Evolutionary conservation across 2,797 vertebrate genomes (phyloP).

Genomic region (Falco rusticolus): DNA sequence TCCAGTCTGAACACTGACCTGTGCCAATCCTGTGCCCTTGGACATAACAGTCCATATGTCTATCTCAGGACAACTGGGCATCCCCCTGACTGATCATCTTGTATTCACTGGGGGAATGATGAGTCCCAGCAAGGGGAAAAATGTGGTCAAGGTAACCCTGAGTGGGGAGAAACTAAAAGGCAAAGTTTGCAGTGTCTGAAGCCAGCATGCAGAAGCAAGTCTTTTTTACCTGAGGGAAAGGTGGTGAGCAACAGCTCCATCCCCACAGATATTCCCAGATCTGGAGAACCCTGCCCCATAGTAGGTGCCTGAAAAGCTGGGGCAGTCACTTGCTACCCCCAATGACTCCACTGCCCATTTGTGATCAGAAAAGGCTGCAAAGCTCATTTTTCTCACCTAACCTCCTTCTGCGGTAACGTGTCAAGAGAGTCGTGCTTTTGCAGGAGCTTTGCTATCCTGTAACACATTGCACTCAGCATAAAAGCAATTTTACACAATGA

Average conservation of each 20-base stretch:
- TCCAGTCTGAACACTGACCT: neutral
- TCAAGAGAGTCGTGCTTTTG: neutral
- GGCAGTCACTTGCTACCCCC: neutral
- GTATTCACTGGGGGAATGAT: neutral
- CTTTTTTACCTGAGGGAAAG: neutral
- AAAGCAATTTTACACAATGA: neutral
- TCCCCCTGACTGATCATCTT: neutral
- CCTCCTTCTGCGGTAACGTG: neutral
- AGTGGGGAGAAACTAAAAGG: neutral
- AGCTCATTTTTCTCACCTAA: neutral
- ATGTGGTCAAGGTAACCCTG: neutral
- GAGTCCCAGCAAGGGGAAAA: neutral
- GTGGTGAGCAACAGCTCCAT: neutral
- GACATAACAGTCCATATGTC: rapidly evolving
- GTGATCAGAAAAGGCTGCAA: neutral
- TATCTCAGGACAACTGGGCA: neutral
- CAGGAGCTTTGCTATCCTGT: neutral
- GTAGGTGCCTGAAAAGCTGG: neutral
- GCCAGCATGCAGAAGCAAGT: neutral
- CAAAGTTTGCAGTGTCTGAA: neutral
- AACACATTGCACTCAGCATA: neutral
- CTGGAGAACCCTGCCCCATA: neutral
- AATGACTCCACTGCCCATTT: neutral
- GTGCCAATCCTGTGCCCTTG: neutral
- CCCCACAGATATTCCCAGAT: neutral